phyloP scores from a whole-genome alignment of 2,888 invertebrate genomes.

The Odontothrips loti region DNA sequence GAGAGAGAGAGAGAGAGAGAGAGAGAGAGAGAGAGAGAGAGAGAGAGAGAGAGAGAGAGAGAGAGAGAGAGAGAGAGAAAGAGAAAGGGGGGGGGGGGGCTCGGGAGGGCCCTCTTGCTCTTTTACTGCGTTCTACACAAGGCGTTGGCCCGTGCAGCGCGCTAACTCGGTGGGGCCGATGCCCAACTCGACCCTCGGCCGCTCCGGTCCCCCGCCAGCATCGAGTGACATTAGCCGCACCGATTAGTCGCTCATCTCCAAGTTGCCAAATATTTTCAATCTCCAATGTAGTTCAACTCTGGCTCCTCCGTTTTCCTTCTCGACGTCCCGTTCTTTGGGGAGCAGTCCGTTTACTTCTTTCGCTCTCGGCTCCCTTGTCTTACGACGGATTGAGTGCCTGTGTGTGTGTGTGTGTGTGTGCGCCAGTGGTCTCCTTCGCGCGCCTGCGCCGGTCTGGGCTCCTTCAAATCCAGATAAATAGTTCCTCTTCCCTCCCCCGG shows the following conservation, averaged over 20 bases:
- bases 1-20: no score
- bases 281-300: not conserved
- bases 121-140: no score
- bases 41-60: no score
- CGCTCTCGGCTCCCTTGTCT: not conserved
- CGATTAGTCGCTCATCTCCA: not conserved
- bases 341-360: not conserved
- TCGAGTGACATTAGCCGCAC: not conserved
- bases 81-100: no score
- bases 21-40: no score
- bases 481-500: not conserved
- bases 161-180: not conserved
- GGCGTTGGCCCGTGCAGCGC: not conserved
- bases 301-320: not conserved
- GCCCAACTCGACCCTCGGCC: not conserved
- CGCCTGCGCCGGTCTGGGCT: not conserved
- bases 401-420: not conserved
- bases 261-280: no score
- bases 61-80: no score
- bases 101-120: no score
- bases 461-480: not conserved
- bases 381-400: not conserved
- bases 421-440: no score
- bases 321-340: not conserved
- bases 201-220: not conserved